Evolutionary conservation across 2,113 vertebrate genomes (phyloP), one percentile per base, ranked within the genome.

Genomic region (Hucho hucho): DNA sequence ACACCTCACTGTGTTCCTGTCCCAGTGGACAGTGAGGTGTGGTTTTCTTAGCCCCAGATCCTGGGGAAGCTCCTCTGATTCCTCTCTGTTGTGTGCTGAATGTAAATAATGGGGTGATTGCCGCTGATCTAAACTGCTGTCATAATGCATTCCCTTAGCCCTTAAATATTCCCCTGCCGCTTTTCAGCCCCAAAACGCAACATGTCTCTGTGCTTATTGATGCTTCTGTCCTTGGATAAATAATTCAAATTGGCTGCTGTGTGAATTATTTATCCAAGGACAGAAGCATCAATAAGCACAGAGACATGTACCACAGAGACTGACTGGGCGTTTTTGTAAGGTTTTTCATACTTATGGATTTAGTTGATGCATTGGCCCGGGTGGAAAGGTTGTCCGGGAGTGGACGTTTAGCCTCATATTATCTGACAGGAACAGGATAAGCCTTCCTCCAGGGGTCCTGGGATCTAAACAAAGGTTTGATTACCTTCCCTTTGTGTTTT

Each of bases 81-180:
- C 81, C 84, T 63, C 83, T 89, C 77, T 74, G 84, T 83, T 74
- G 75, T 88, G 88, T 84, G 74, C 3, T 66, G 89, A 90, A 92
- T 93, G 88, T 89, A 89, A 91, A 92, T 81, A 79, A 75, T 89
- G 86, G 84, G 79, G 75, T 69, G 64, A 64, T 84, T 63, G 91
- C 86, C 86, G 88, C 88, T 80, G 84, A 87, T 92, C 91, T 89
- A 91, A 90, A 91, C 92, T 89, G 84, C 90, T 90, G 93, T 94
- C 92, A 91, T 91, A 87, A 89, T 85, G 90, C 87, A 90, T 93
- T 92, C 90, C 81, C 85, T 77, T 74, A 73, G 86, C 87, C 84
- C 86, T 90, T 91, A 91, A 92, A 93, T 91, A 90, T 92, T 87
- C 75, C 73, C 75, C 77, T 80, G 81, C 86, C 85, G 82, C 87